phyloP scores from a whole-genome alignment of 2,113 vertebrate species.

The Capreolus pygargus region DNA sequence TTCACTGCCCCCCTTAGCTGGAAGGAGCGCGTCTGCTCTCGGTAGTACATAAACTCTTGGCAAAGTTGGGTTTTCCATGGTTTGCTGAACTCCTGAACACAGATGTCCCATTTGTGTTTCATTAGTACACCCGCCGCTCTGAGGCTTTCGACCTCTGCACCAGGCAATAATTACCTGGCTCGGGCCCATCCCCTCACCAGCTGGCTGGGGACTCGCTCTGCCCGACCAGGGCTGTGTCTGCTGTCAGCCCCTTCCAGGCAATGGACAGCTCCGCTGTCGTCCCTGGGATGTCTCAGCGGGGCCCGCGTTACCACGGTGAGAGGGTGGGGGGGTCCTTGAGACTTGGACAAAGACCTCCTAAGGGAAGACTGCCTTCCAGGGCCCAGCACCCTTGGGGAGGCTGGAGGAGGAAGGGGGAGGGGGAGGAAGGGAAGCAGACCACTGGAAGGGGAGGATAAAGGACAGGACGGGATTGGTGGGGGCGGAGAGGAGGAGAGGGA shows the following conservation, averaged over 20 bases:
- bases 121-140: constrained; percentile 82
- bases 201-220: constrained; percentile 86
- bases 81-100: constrained; percentile 85
- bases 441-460: accelerated
- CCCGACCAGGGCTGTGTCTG: constrained; percentile 83
- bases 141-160: constrained; percentile 85
- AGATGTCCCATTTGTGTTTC: constrained; percentile 90
- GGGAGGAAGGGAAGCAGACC: too few species aligned
- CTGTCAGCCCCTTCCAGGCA: constrained; percentile 87
- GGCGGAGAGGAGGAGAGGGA: background rate
- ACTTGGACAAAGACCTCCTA: background rate
- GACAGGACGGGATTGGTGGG: accelerated
- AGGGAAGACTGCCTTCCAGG: constrained; percentile 40
- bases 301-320: constrained; percentile 27
- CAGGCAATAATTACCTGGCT: constrained; percentile 88
- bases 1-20: constrained; percentile 29
- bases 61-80: constrained; percentile 76
- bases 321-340: background rate
- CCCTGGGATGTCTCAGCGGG: constrained; percentile 74
- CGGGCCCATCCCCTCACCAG: constrained; percentile 82
- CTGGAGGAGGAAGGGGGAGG: background rate
- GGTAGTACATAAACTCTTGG: constrained; percentile 71
- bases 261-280: constrained; percentile 79
- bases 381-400: background rate
- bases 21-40: constrained; percentile 38